Evolutionary conservation across 2,113 vertebrate species (phyloP).

Genomic region (Serinus canaria): DNA sequence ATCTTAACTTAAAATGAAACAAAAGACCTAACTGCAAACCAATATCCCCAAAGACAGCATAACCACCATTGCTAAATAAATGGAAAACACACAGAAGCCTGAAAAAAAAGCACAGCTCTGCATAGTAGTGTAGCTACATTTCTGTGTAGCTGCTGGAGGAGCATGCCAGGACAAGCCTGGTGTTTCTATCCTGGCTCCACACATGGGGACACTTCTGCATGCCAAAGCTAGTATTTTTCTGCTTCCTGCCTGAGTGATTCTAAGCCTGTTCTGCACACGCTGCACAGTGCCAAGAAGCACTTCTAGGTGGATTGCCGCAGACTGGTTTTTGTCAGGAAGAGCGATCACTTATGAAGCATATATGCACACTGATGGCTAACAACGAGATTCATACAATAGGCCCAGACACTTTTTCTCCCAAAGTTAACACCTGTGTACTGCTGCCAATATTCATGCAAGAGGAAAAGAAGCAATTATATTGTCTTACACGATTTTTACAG

Average conservation of each 20-base stretch:
- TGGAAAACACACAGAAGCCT: not conserved
- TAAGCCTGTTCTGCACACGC: not conserved
- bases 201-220: not conserved
- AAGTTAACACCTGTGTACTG: not conserved
- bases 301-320: not conserved
- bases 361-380: not conserved
- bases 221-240: not conserved
- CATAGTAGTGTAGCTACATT: not conserved
- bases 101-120: not conserved
- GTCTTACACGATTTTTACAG: not conserved
- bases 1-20: not conserved
- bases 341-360: not conserved
- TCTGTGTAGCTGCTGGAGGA: not conserved
- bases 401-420: not conserved
- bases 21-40: not conserved
- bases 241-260: not conserved
- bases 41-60: not conserved
- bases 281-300: not conserved
- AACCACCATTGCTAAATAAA: not conserved
- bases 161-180: conserved; percentile 2
- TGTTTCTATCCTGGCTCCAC: not conserved
- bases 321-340: not conserved
- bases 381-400: not conserved
- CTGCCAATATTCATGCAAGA: not conserved
- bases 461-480: not conserved